Evolutionary conservation across 2,888 invertebrate species (phyloP).

Genomic region (Meteorus cinctellus): DNA sequence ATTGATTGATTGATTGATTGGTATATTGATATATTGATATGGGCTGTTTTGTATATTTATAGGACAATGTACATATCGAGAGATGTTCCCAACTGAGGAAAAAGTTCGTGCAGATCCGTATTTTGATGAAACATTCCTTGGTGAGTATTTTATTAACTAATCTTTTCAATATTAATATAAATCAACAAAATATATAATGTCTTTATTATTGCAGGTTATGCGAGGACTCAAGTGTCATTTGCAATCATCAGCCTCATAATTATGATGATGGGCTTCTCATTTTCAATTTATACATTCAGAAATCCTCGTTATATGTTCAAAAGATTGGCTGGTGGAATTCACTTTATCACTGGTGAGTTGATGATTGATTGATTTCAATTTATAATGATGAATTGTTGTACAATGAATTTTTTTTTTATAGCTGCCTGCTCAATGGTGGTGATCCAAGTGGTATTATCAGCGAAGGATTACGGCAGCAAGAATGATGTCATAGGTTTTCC

Average conservation of each 20-base stretch:
- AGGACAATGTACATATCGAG: slow-evolving; percentile 78
- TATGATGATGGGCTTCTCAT: slow-evolving; percentile 87
- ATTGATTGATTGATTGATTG: slow-evolving; percentile 6
- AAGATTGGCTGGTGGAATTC: slow-evolving; percentile 87
- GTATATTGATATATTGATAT: not conserved
- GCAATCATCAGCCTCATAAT: slow-evolving; percentile 87
- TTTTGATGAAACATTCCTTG: slow-evolving; percentile 71
- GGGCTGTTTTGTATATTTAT: slow-evolving; percentile 54
- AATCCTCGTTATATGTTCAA: slow-evolving; percentile 93
- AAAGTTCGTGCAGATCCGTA: slow-evolving; percentile 75
- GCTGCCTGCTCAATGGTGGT: slow-evolving; percentile 88
- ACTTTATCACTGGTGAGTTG: slow-evolving; percentile 85
- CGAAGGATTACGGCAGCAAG: slow-evolving; percentile 82
- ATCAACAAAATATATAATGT: slow-evolving; percentile 14
- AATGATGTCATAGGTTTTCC: slow-evolving; percentile 82
- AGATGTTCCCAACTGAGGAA: slow-evolving; percentile 77
- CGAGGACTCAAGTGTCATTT: slow-evolving; percentile 88
- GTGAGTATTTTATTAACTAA: slow-evolving; percentile 1
- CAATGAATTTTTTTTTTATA: slow-evolving; percentile 59
- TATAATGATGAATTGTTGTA: not conserved
- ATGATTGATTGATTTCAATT: not conserved
- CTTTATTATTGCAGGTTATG: slow-evolving; percentile 80
- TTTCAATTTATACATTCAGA: slow-evolving; percentile 88
- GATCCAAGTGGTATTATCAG: slow-evolving; percentile 85
- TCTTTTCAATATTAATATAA: not conserved